Evolutionary conservation across 2,888 invertebrate species (phyloP), one percentile per base, ranked within the genome.

Genomic region (Leptopterna dolabrata): DNA sequence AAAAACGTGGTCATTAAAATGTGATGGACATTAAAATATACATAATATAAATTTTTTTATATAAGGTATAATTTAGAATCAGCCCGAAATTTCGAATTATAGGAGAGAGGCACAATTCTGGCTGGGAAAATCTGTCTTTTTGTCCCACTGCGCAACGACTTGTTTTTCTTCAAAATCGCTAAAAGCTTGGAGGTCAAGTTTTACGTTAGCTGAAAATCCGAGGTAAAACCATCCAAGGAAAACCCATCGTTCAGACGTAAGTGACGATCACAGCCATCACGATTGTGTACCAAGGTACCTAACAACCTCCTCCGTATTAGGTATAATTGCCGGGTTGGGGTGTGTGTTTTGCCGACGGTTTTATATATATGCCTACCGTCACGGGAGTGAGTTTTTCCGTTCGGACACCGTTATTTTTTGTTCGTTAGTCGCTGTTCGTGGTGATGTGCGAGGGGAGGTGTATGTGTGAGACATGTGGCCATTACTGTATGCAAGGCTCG

Each of bases 301-400:
- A 19, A n/a, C 63, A 63, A 63, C n/a, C n/a, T n/a, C n/a, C 36
- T 36, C 73, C 73, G 36, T 36, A 73, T 30, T 36, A 11, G 36
- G 36, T 36, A 73, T 36, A 73, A 73, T 73, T 73, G 73, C 30
- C 6, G 73, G 7, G 24, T n/a, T 1, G 24, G 24, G 24, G 13
- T n/a, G 24, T 13, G 19, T 13, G 24, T n/a, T 29, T 29, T 29
- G 73, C 30, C 9, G 30, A 30, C 16, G 41, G 73, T 36, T 41
- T 73, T 41, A 36, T 73, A 73, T 41, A 36, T 73, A 73, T 73
- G 73, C 73, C 73, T 41, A 73, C 73, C 73, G 73, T 73, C 73
- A 73, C 73, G 73, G 73, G 36, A 41, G 73, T 36, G 36, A 73
- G 73, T 73, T 73, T 36, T 73, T 73, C 73, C 73, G 73, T 36